phyloP scores from a whole-genome alignment of 2,113 vertebrate species.

The Daboia siamensis region DNA sequence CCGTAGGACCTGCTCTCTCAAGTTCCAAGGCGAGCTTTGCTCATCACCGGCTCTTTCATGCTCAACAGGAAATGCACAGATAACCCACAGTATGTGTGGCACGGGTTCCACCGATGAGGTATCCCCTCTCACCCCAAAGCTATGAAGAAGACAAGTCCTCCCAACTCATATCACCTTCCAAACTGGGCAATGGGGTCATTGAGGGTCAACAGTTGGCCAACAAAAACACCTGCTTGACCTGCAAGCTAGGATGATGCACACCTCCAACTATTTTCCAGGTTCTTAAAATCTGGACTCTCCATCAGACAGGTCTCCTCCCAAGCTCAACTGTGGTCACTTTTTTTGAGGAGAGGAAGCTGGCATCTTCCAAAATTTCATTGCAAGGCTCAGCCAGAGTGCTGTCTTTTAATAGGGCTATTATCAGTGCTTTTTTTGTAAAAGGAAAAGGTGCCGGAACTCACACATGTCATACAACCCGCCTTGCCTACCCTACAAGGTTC shows the following conservation, averaged over 20 bases:
- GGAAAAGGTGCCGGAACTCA: too few relatives aligned
- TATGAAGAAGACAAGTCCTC: not conserved
- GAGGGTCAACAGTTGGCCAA: not conserved
- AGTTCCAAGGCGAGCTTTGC: not conserved
- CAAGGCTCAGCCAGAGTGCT: slow-evolving; percentile 34
- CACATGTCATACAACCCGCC: too few relatives aligned
- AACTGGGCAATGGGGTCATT: not conserved
- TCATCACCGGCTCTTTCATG: not conserved
- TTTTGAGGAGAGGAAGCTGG: not conserved
- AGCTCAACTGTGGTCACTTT: not conserved
- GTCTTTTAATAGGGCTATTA: slow-evolving; percentile 53
- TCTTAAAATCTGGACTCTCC: not conserved
- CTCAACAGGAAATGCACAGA: not conserved
- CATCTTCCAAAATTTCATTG: not conserved
- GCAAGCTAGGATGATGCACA: not conserved
- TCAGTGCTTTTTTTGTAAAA: too few relatives aligned
- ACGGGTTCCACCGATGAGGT: not conserved
- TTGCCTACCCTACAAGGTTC: too few relatives aligned
- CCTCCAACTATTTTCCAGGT: too few relatives aligned
- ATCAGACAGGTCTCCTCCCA: not conserved
- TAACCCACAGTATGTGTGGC: too few relatives aligned
- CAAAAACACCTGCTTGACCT: not conserved
- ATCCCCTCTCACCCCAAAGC: too few relatives aligned
- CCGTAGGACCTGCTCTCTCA: not conserved
- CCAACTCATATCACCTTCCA: not conserved